phyloP scores from a whole-genome alignment of 2,888 invertebrate species.

The Physocephala rufipes region DNA sequence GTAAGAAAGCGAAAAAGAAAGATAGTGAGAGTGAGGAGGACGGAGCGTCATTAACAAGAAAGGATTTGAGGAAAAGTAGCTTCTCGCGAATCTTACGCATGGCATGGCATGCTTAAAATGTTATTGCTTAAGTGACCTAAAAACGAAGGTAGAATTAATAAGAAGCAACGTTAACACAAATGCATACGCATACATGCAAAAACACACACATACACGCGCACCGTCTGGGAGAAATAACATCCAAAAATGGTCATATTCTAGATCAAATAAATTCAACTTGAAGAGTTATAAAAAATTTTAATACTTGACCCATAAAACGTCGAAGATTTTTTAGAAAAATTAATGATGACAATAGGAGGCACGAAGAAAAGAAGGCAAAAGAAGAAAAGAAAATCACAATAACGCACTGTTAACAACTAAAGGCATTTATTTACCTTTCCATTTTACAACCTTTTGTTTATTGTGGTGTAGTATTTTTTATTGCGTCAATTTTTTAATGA shows the following conservation, averaged over 20 bases:
- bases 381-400: neutral
- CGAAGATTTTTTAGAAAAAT: no score
- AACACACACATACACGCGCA: neutral
- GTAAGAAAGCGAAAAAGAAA: neutral
- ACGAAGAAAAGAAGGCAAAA: neutral
- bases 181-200: neutral
- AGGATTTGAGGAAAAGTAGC: neutral
- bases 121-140: neutral
- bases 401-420: neutral
- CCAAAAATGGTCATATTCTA: neutral
- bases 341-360: no score
- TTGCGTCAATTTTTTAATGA: constrained; percentile 16
- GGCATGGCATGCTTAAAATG: no score
- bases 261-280: neutral
- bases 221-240: neutral
- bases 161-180: neutral
- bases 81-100: neutral
- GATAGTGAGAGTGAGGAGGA: neutral
- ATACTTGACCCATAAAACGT: constrained; percentile 29
- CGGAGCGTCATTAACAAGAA: neutral
- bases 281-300: constrained; percentile 20
- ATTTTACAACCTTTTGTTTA: neutral
- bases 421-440: constrained; percentile 12
- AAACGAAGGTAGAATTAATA: neutral
- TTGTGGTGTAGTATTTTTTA: constrained; percentile 14